These are phyloP conservation scores for Linepithema humile DNA, from an alignment of 1,140 invertebrate genomes.

Conservation along the genomic window DNA sequence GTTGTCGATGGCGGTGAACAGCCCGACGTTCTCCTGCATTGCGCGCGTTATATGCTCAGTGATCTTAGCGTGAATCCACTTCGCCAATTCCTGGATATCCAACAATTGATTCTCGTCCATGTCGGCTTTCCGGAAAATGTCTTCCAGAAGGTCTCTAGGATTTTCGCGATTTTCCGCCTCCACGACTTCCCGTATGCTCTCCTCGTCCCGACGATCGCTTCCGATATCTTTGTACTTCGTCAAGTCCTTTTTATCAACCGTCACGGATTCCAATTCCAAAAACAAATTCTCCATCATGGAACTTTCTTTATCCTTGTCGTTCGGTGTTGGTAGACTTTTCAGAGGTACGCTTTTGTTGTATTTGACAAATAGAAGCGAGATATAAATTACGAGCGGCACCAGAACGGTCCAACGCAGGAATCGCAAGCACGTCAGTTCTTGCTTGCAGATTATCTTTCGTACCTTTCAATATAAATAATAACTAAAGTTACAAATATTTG, in stretches of 20 bases:
- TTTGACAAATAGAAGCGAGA: conserved; percentile 76
- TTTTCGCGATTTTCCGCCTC: conserved; percentile 75
- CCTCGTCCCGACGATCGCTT: conserved; percentile 51
- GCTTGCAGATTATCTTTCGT: conserved; percentile 41
- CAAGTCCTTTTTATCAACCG: conserved; percentile 55
- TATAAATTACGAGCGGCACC: conserved; percentile 77
- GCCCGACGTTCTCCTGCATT: conserved; percentile 88
- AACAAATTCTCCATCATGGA: conserved; percentile 72
- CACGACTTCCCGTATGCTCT: conserved; percentile 63
- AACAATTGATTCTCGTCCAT: conserved; percentile 86
- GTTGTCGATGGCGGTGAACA: conserved; percentile 90
- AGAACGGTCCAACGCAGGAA: conserved; percentile 78
- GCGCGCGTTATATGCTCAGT: conserved; percentile 90
- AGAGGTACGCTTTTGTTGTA: conserved; percentile 75
- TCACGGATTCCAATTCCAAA: conserved; percentile 72
- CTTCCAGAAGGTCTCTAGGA: conserved; percentile 82
- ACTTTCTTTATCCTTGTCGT: conserved; percentile 53
- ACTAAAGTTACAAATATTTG: background rate
- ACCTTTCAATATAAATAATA: conserved; percentile 21
- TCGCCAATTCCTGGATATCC: conserved; percentile 88
- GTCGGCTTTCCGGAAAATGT: conserved; percentile 88
- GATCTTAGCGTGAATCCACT: conserved; percentile 90
- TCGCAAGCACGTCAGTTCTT: conserved; percentile 58
- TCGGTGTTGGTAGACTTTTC: conserved; percentile 59
- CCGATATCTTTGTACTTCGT: conserved; percentile 38